A percentile compares a stretch with the other conserved stretches of the same genome.
phyloP scores from a whole-genome alignment of 2,888 invertebrate species.

The Diadegma fenestrale region DNA sequence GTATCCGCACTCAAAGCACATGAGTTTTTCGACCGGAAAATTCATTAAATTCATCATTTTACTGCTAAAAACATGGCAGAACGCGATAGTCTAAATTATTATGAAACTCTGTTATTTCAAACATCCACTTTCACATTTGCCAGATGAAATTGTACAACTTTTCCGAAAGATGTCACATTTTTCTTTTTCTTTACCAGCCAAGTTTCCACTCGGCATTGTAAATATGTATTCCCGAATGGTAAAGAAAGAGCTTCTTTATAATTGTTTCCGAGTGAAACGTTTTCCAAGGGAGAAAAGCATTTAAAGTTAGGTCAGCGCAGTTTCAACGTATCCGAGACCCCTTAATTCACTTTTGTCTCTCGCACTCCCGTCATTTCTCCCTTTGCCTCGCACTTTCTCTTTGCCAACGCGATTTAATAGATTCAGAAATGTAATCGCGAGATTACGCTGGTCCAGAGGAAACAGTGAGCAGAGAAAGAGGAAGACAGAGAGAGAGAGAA shows the following conservation, averaged over 20 bases:
- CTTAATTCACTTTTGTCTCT: conserved; percentile 51
- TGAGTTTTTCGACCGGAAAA: background rate
- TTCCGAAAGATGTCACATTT: background rate
- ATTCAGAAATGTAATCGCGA: conserved; percentile 70
- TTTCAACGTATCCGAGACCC: conserved; percentile 43
- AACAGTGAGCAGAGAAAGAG: background rate
- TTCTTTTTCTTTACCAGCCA: background rate
- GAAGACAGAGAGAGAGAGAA: conserved; percentile 6
- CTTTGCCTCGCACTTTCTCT: conserved; percentile 26
- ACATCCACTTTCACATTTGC: background rate
- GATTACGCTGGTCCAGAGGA: conserved; percentile 55
- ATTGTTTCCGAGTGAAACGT: conserved; percentile 37
- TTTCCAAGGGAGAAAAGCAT: conserved; percentile 45
- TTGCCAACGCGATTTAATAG: conserved; percentile 63
- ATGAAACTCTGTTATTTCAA: background rate
- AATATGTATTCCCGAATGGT: conserved; percentile 30
- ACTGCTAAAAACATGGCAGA: background rate
- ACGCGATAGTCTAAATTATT: background rate
- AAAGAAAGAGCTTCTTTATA: conserved; percentile 38
- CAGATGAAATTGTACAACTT: conserved; percentile 3
- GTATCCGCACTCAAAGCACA: background rate
- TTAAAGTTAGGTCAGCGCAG: conserved; percentile 32
- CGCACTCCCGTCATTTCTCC: conserved; percentile 15
- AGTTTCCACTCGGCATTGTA: conserved; percentile 14
- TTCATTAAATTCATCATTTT: background rate